These are phyloP conservation scores for Tiliacea aurago DNA, from an alignment of 2,888 invertebrate genomes.

Conservation along the genomic window DNA sequence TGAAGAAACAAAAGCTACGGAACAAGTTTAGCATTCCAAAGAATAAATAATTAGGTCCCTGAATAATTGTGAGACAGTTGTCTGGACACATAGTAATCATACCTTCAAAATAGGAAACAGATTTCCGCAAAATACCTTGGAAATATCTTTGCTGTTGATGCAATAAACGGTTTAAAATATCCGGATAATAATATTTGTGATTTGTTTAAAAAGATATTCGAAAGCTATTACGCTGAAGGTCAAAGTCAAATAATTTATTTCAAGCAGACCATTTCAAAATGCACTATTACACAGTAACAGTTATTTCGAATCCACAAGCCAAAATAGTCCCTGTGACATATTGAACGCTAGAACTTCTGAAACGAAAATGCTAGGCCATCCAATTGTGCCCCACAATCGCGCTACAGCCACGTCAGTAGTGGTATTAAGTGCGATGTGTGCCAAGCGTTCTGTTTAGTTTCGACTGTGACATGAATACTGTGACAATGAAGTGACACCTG, in stretches of 20 bases:
- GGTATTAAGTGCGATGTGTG: conserved; percentile 51
- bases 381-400: conserved; percentile 33
- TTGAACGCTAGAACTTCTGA: conserved; percentile 12
- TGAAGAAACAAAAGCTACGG: conserved; percentile 31
- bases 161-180: background rate
- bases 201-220: no score
- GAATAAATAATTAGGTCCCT: conserved; percentile 28
- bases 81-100: conserved; percentile 30
- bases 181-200: no score
- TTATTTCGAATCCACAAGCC: background rate
- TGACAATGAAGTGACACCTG: conserved; percentile 54
- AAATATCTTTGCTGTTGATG: background rate
- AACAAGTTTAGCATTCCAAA: conserved; percentile 42
- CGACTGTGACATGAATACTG: conserved; percentile 47
- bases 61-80: conserved; percentile 22
- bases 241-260: no score
- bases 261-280: no score
- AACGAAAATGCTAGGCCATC: conserved; percentile 26
- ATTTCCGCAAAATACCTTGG: background rate
- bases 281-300: background rate
- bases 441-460: conserved; percentile 45
- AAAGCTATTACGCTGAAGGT: no score
- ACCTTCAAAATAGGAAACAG: background rate
- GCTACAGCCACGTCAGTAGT: conserved; percentile 20
- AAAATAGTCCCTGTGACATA: background rate